Conservation (phyloP, 2,113 vertebrate genomes). For the Cariama cristata region DNA sequence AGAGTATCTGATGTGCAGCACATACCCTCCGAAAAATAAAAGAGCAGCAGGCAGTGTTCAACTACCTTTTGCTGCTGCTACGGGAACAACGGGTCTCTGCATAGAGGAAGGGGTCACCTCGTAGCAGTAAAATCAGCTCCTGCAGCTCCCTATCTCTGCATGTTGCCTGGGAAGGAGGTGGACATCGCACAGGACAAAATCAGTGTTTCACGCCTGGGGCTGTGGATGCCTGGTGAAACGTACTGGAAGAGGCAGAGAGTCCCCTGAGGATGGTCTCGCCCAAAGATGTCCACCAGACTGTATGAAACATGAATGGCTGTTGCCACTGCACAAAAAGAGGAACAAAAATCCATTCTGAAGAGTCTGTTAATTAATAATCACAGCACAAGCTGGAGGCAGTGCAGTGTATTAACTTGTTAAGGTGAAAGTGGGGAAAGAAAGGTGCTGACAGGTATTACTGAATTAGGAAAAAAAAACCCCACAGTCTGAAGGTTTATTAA, state of each 20-base stretch:
- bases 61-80: not conserved
- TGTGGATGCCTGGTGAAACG: rapidly evolving
- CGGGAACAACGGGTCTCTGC: not conserved
- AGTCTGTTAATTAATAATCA: not conserved
- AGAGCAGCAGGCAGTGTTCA: not conserved
- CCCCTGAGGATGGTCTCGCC: not conserved
- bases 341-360: not conserved
- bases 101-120: too few species aligned
- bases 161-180: rapidly evolving
- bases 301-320: rapidly evolving
- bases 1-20: not conserved
- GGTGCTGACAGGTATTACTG: conserved; percentile 47
- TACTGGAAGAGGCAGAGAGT: not conserved
- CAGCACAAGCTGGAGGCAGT: conserved; percentile 22
- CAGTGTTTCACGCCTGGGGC: rapidly evolving
- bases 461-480: not conserved
- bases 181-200: too few species aligned
- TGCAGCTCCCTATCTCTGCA: not conserved
- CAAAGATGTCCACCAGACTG: not conserved
- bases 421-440: conserved; percentile 31
- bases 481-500: not conserved
- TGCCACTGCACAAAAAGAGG: not conserved
- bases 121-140: not conserved
- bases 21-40: not conserved
- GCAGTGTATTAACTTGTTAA: not conserved